phyloP scores from a whole-genome alignment of 2,888 invertebrate species.

The Formica aserva region DNA sequence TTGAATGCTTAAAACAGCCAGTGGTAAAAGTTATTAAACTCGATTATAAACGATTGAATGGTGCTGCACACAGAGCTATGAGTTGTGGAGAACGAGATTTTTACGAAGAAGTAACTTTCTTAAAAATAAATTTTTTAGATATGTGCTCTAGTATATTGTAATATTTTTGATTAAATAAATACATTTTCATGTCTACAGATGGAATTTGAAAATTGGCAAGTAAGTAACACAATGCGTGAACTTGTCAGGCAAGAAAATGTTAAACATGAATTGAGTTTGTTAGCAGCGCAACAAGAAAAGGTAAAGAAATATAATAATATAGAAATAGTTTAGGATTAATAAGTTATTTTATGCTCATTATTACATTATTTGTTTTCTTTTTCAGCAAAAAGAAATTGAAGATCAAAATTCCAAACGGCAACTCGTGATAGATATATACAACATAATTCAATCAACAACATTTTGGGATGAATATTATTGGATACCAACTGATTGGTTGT shows the following conservation, averaged over 20 bases:
- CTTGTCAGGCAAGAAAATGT: conserved; percentile 82
- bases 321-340: not conserved
- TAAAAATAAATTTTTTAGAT: not conserved
- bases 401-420: conserved; percentile 83
- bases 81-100: conserved; percentile 81
- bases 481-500: conserved; percentile 87
- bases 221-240: conserved; percentile 81
- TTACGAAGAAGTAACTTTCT: conserved; percentile 79
- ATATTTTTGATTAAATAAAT: not conserved
- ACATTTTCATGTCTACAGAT: conserved; percentile 68
- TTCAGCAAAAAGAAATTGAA: conserved; percentile 83
- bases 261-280: conserved; percentile 81
- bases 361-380: conserved; percentile 3
- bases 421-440: conserved; percentile 82
- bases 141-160: not conserved
- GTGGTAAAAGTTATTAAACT: conserved; percentile 58
- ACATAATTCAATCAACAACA: conserved; percentile 74
- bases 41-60: conserved; percentile 80
- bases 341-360: not conserved
- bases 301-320: conserved; percentile 64
- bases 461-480: conserved; percentile 85
- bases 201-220: conserved; percentile 83
- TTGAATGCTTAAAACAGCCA: conserved; percentile 52
- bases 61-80: conserved; percentile 83
- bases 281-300: conserved; percentile 83